Percentiles rank a stretch among this genome's conserved stretches.
These are phyloP conservation scores for Aptenodytes patagonicus DNA, from an alignment of 2,113 vertebrate species.

Conservation along the genomic window DNA sequence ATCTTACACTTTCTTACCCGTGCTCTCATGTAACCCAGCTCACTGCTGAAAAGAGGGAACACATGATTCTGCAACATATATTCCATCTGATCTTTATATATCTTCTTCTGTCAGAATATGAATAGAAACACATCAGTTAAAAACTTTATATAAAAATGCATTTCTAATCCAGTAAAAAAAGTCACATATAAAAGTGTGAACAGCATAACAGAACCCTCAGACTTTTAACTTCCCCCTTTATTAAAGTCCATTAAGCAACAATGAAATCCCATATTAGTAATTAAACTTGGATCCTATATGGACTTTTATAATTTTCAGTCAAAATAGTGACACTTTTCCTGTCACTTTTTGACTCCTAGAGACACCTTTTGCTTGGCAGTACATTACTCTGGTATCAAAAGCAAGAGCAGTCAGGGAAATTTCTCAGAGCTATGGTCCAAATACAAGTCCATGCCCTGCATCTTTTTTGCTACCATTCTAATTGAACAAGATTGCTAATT, in stretches of 20 bases:
- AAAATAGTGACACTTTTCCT: neutral
- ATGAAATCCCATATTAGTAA: neutral
- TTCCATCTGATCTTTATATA: conserved; percentile 99
- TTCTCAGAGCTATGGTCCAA: neutral
- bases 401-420: neutral
- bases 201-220: neutral
- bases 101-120: conserved; percentile 87
- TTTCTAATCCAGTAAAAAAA: neutral
- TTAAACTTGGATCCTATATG: neutral
- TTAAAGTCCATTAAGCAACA: neutral
- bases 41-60: conserved; percentile 94
- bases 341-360: neutral
- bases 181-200: neutral
- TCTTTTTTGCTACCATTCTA: neutral
- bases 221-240: neutral
- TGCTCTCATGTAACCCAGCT: conserved; percentile 97
- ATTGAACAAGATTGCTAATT: neutral
- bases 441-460: neutral
- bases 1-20: conserved; percentile 78
- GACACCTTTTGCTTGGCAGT: neutral
- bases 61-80: conserved; percentile 98
- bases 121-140: neutral
- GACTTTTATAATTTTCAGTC: neutral
- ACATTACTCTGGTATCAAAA: neutral
- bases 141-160: neutral